Base-by-base conservation (phyloP, 2,888 invertebrate species). In the Drosophila atripex region DNA sequence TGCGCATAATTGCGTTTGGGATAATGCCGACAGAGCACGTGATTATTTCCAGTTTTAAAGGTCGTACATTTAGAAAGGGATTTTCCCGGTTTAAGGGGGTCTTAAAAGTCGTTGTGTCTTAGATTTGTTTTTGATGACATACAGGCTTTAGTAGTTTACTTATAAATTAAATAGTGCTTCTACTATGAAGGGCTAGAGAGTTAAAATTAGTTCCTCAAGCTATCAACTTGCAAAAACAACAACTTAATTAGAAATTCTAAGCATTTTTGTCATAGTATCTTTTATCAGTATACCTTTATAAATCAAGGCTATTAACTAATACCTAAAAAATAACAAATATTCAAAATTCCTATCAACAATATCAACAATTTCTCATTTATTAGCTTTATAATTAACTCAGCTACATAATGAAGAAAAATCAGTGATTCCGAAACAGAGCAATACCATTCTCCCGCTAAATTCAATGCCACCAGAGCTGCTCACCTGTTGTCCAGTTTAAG, bases 401-500 rank as follows among this genome's bases (percentile, higher is more conserved):
- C n/a, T n/a, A n/a, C n/a, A n/a, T n/a, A n/a, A n/a, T n/a, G n/a
- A n/a, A n/a, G n/a, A n/a, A n/a, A n/a, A n/a, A n/a, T n/a, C n/a
- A n/a, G 1, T 35, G 18, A 2, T 18, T 18, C 18, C 1, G 1
- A n/a, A 6, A 1, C 1, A 7, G n/a, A 35, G 35, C 2, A 16
- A 16, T 18, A 45, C 16, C 11, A n/a, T 14, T 18, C 47, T 50
- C 45, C 6, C 30, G 16, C 5, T 12, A 30, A 46, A 9, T 46
- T 46, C 11, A 46, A 59, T 46, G 53, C 23, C 49, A n/a, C 14
- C 35, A 14, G 35, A 16, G 8, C 61, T 53, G 51, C 71, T 70
- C 70, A 70, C 70, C 71, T 70, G 68, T 14, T 39, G 25, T 61
- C 71, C 46, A 52, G 14, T 55, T 61, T 23, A 46, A 41, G 2